Conservation (phyloP, 2,888 invertebrate genomes). For the Conchocele bisecta region DNA sequence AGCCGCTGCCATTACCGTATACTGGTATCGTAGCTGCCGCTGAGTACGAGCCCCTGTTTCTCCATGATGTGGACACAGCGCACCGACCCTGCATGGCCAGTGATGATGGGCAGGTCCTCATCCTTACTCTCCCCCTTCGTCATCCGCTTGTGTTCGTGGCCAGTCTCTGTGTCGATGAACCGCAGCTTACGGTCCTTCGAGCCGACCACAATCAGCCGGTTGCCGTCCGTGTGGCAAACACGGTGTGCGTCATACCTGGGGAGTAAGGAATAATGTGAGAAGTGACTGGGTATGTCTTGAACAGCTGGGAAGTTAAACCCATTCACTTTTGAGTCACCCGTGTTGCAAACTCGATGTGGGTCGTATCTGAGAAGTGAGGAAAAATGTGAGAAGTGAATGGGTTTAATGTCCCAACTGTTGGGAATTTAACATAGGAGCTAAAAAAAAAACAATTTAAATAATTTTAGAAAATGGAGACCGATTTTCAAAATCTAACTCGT, state of each 20-base stretch:
- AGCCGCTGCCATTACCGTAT: constrained; percentile 70
- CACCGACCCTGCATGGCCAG: constrained; percentile 82
- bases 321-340: too few relatives aligned
- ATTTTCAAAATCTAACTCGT: too few relatives aligned
- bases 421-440: too few relatives aligned
- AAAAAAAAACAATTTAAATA: too few relatives aligned
- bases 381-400: too few relatives aligned
- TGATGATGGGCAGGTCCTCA: constrained; percentile 71
- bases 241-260: constrained; percentile 76
- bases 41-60: constrained; percentile 74
- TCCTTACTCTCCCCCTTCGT: constrained; percentile 70
- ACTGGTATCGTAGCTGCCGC: constrained; percentile 83
- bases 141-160: constrained; percentile 64
- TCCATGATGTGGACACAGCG: constrained; percentile 77
- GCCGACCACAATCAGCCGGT: constrained; percentile 77
- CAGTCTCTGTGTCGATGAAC: constrained; percentile 67
- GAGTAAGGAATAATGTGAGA: too few relatives aligned
- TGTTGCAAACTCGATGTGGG: too few relatives aligned
- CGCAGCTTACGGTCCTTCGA: constrained; percentile 80
- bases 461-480: too few relatives aligned
- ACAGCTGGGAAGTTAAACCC: too few relatives aligned
- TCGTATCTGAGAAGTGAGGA: too few relatives aligned
- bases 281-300: too few relatives aligned
- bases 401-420: too few relatives aligned
- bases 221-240: constrained; percentile 80